Conservation (phyloP, 2,888 invertebrate species). For the Aphidoletes aphidimyza region DNA sequence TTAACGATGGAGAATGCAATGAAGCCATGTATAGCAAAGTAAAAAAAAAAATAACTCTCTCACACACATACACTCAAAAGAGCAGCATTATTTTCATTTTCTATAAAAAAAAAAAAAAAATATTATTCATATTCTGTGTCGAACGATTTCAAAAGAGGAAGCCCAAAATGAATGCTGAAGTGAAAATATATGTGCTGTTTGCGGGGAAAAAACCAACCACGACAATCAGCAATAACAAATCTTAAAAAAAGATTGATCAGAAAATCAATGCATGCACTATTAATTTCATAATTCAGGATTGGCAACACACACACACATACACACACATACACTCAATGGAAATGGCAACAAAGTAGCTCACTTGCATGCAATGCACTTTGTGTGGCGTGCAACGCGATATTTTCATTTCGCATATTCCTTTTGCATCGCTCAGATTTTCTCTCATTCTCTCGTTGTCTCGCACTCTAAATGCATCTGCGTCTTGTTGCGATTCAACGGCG, state of each 20-base stretch:
- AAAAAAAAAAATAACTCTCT: background rate
- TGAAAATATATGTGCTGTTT: background rate
- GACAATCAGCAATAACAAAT: conserved; percentile 36
- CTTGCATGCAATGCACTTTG: conserved; percentile 50
- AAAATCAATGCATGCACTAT: conserved; percentile 36
- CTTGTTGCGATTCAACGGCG: too few species aligned
- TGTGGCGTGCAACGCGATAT: conserved; percentile 25
- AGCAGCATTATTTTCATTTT: conserved; percentile 4
- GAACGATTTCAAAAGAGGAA: background rate
- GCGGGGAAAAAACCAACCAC: background rate
- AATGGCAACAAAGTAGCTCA: conserved; percentile 19
- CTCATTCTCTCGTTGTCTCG: background rate
- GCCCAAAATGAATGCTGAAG: background rate
- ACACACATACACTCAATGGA: background rate
- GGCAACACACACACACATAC: too few species aligned
- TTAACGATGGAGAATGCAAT: background rate
- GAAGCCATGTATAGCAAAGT: too few species aligned
- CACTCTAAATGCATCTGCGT: too few species aligned
- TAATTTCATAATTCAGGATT: conserved; percentile 52
- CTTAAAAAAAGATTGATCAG: conserved; percentile 36
- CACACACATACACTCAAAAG: background rate
- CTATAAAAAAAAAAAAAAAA: background rate
- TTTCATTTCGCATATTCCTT: background rate
- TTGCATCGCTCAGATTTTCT: too few species aligned
- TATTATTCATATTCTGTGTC: background rate